A percentile compares a stretch with the other conserved stretches of the same genome.
These are phyloP conservation scores for Drosophila nigritarsus DNA, from an alignment of 2,888 invertebrate genomes.

Conservation along the genomic window DNA sequence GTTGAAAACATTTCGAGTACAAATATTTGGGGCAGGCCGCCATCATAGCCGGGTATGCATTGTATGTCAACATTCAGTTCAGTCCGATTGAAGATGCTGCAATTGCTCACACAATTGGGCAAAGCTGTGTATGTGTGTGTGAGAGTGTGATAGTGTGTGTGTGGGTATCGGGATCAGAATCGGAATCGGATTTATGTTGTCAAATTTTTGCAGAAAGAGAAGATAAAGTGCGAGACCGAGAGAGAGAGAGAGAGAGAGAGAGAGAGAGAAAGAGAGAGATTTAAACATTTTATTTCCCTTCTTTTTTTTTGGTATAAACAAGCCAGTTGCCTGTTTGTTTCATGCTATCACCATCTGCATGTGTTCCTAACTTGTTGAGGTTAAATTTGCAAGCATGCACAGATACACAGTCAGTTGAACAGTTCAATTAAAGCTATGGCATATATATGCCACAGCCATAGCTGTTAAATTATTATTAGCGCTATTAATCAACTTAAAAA, in stretches of 20 bases:
- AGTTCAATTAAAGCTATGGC: neutral
- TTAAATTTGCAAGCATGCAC: neutral
- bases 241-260: conserved; percentile 9
- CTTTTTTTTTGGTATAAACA: neutral
- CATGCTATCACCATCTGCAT: neutral
- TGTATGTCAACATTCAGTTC: conserved; percentile 92
- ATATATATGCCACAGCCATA: neutral
- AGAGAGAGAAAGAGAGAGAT: conserved; percentile 8
- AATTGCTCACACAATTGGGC: conserved; percentile 94
- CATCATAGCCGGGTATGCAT: conserved; percentile 94
- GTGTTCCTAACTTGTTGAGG: conserved; percentile 22
- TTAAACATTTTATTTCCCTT: conserved; percentile 15
- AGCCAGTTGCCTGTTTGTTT: neutral
- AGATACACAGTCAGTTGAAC: neutral
- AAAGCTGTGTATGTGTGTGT: conserved; percentile 87
- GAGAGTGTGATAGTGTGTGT: conserved; percentile 33
- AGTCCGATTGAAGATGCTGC: conserved; percentile 93
- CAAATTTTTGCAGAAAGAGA: conserved; percentile 54
- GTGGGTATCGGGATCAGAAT: conserved; percentile 39
- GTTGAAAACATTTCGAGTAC: conserved; percentile 90
- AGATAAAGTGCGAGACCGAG: conserved; percentile 6
- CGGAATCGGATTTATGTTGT: conserved; percentile 35
- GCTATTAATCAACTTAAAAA: neutral
- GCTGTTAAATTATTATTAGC: neutral
- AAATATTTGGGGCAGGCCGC: conserved; percentile 94